Evolutionary conservation across 2,113 vertebrate genomes (phyloP), one percentile per base, ranked within the genome.

Genomic region (Pseudorectes ferrugineus): DNA sequence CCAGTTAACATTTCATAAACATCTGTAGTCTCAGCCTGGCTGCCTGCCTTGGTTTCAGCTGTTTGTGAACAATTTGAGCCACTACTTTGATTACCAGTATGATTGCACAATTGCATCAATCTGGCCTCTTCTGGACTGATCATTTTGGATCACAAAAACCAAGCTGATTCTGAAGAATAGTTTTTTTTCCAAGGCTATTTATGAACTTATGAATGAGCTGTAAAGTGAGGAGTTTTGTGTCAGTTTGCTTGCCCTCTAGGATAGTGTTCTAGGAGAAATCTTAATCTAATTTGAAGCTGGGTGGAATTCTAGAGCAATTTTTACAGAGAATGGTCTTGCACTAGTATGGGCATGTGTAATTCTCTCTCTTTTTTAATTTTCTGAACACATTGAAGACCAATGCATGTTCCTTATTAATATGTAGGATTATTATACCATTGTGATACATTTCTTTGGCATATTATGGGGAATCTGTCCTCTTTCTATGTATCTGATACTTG

Each of bases 1-100:
- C 72, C 88, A 40, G 72, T 92, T 95, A 93, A 93, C 25, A 5
- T 91, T 78, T 96, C 76, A 67, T 85, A 94, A 92, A 86, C 92
- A 89, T 71, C 65, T 78, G 25, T 74, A 91, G 59, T 65, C 48
- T 91, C 45, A 57, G 4, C 61, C 65, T 78, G 61, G 25, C 62
- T 75, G 65, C 61, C 43, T 87, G 10, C 57, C 33, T 91, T 61
- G 40, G 43, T 89, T 87, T 89, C n/a, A 73, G 45, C 20, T 45
- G 75, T 75, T 71, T 80, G 35, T 52, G 84, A 94, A 71, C 57
- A 57, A 18, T 83, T 29, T 58, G 68, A 91, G 46, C 28, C 4
- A 4, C 75, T 62, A 7, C 63, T 91, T 86, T 70, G 65, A 73
- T 70, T 89, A 54, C 45, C 15, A 18, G 24, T 58, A 18, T 89